Base-by-base conservation (phyloP, 2,888 invertebrate genomes). In the Gonocerus acuteangulatus region DNA sequence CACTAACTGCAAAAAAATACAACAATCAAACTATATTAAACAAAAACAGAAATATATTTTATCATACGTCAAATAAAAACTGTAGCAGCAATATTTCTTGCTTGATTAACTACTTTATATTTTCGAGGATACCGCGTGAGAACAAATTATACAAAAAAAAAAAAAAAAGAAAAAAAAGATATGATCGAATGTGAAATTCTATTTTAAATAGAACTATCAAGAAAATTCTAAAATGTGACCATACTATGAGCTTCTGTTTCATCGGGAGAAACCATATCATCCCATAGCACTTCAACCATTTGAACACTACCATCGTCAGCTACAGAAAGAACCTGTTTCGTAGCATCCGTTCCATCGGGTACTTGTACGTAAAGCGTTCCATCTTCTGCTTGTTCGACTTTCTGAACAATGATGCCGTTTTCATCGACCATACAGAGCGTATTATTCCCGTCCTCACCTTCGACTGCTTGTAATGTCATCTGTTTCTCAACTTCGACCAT, bases 281-380 rank as follows among this genome's bases (percentile, higher is more conserved):
- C 67, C 68, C 68, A 68, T 39, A 67, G 61, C 18, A 73, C 70
- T 62, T 73, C 72, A 2, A 73, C 69, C 72, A 74, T 72, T 69
- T 73, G 72, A 36, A 74, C 69, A 65, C 69, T 72, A 18, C 74
- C 74, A 64, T 74, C 74, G 34, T 73, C 73, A n/a, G 70, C 69
- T 21, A 74, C 68, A 2, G 73, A 72, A 15, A 74, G 62, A 64
- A 73, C 69, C 48, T 72, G 73, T 61, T 72, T 74, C 0, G 67
- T 60, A 11, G 66, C 36, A 39, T 67, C 68, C 1, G 65, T 48
- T 18, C 62, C 60, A 27, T 67, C 68, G 19, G 67, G 63, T 48
- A 67, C 66, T 48, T 67, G 67, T 15, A 68, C 67, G 56, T 68
- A 68, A 6, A 67, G 63, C 18, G 67, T 67, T 15, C 68, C 68